phyloP scores from a whole-genome alignment of 2,113 vertebrate species.

The Lagopus muta region DNA sequence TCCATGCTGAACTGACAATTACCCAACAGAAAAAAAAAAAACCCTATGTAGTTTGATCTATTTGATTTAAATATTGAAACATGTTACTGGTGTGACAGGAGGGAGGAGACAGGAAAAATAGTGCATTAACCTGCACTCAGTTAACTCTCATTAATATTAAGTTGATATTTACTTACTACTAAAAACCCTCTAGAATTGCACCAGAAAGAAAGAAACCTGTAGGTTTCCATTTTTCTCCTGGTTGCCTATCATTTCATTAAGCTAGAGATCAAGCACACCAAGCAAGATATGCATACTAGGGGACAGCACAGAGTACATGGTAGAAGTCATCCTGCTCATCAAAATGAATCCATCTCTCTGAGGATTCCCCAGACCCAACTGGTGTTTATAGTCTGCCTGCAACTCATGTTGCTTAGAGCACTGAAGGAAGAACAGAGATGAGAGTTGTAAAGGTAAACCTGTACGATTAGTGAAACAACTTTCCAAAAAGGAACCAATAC shows the following conservation, averaged over 20 bases:
- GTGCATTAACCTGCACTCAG: not conserved
- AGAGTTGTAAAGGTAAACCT: not conserved
- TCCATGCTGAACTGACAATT: not conserved
- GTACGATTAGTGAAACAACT: not conserved
- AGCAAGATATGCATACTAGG: not conserved
- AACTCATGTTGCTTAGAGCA: not conserved
- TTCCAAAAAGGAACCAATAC: not conserved
- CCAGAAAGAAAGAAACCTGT: not conserved
- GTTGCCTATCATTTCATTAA: not conserved
- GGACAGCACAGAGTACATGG: not conserved
- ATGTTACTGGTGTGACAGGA: not conserved
- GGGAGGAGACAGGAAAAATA: not conserved
- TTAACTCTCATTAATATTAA: not conserved
- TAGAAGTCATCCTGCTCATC: not conserved
- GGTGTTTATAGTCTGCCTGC: not conserved
- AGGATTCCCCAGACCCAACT: not conserved
- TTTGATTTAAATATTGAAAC: not conserved
- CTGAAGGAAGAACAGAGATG: no score
- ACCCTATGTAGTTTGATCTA: not conserved
- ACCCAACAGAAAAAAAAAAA: not conserved
- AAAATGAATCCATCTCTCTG: fast-evolving
- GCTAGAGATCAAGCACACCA: not conserved
- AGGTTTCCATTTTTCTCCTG: not conserved
- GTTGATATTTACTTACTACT: not conserved
- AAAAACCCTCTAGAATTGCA: not conserved